Evolutionary conservation across 2,888 invertebrate genomes (phyloP).

Genomic region (Orchestes rusci): DNA sequence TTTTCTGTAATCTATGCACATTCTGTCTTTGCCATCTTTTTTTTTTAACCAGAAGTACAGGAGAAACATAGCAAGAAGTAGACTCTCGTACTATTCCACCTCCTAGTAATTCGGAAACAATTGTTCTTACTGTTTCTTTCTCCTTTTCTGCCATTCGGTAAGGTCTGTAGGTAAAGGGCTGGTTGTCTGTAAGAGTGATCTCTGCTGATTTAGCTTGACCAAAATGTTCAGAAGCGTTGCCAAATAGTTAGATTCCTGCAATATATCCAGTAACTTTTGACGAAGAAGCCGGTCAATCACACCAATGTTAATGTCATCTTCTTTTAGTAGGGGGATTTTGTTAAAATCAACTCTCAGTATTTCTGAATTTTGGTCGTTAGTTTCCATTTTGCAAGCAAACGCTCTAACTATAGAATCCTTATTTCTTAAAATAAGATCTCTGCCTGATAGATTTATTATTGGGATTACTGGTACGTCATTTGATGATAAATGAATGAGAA

Average conservation of each 20-base stretch:
- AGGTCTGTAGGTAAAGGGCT: background rate
- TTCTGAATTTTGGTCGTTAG: background rate
- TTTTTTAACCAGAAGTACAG: constrained; percentile 26
- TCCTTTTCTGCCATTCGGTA: background rate
- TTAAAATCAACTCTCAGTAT: background rate
- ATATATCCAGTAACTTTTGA: background rate
- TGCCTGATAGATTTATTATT: constrained; percentile 2
- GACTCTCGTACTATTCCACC: constrained; percentile 24
- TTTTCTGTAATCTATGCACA: constrained; percentile 25
- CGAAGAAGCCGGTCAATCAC: background rate
- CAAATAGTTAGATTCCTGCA: background rate
- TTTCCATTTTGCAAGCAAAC: background rate
- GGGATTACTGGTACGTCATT: background rate
- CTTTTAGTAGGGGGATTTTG: background rate
- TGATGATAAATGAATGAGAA: too few relatives aligned
- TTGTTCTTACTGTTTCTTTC: constrained; percentile 6
- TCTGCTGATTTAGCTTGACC: background rate
- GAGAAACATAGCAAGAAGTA: constrained; percentile 23
- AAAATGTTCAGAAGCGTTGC: background rate
- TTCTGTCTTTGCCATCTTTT: constrained; percentile 25
- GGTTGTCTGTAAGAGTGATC: background rate
- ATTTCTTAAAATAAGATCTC: background rate
- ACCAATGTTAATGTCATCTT: constrained; percentile 1
- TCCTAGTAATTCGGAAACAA: constrained; percentile 20
- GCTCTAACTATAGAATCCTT: background rate